Evolutionary conservation across 1,140 invertebrate genomes (phyloP).

Genomic region (Coelopa frigida): DNA sequence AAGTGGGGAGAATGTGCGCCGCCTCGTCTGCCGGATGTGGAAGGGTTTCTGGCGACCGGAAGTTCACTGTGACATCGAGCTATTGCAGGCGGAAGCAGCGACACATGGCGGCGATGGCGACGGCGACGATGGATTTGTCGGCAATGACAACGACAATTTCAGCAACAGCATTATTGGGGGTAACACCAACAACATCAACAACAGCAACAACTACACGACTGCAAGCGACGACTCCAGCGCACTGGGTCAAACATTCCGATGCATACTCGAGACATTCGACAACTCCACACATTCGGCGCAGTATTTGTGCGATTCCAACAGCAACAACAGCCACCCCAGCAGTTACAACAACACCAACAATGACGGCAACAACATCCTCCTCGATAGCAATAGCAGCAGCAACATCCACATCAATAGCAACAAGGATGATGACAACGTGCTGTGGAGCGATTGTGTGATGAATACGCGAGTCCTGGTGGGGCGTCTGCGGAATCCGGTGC

Average conservation of each 20-base stretch:
- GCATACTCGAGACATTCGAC: slow-evolving; percentile 25
- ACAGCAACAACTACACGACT: slow-evolving; percentile 15
- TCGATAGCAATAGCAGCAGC: neutral
- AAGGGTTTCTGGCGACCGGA: too few species aligned
- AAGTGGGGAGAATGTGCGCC: neutral
- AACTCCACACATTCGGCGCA: slow-evolving; percentile 9
- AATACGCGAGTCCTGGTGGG: slow-evolving; percentile 23
- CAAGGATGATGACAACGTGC: neutral
- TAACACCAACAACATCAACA: too few species aligned
- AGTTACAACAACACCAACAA: too few species aligned
- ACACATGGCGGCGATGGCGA: too few species aligned
- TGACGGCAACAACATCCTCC: too few species aligned
- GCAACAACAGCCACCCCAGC: too few species aligned
- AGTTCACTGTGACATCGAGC: too few species aligned
- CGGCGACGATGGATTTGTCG: too few species aligned
- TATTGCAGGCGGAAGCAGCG: too few species aligned
- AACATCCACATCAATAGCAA: neutral
- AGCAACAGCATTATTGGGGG: too few species aligned
- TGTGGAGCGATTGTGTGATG: slow-evolving; percentile 8
- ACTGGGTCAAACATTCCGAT: slow-evolving; percentile 29
- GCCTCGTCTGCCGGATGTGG: too few species aligned
- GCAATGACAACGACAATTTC: too few species aligned
- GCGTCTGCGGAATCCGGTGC: slow-evolving; percentile 24
- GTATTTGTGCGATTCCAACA: neutral
- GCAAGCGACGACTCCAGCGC: slow-evolving; percentile 6